These are phyloP conservation scores for Trididemnum clinides DNA, from an alignment of 23 tunicate genomes.

Conservation along the genomic window DNA sequence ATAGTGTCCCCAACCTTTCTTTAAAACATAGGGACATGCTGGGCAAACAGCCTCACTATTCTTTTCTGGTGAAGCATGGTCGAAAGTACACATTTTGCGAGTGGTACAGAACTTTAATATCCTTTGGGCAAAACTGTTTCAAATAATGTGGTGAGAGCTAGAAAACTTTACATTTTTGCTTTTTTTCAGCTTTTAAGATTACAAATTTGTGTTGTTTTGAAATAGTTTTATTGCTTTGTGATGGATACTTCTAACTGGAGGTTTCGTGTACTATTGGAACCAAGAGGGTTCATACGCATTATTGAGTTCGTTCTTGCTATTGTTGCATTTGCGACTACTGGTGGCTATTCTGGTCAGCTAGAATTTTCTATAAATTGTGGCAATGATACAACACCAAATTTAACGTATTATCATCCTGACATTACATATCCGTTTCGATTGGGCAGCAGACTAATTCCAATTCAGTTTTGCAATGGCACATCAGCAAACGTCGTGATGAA, in stretches of 20 bases:
- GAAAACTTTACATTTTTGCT: no score
- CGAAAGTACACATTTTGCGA: no score
- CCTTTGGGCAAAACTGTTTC: no score
- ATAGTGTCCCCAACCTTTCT: no score
- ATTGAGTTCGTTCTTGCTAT: conserved; percentile 90
- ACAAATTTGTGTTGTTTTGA: no score
- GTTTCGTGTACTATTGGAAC: conserved; percentile 88
- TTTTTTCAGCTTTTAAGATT: no score
- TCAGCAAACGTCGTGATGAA: not conserved
- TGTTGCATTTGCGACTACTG: conserved; percentile 97
- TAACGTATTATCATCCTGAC: not conserved
- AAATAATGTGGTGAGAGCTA: no score
- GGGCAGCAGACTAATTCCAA: not conserved
- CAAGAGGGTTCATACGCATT: conserved; percentile 93
- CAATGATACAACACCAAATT: not conserved
- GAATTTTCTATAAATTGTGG: conserved; percentile 22
- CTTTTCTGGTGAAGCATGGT: no score
- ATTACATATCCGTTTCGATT: conserved; percentile 61
- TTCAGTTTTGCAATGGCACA: conserved; percentile 29
- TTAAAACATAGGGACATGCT: no score
- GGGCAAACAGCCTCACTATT: no score
- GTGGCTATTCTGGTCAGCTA: conserved; percentile 52
- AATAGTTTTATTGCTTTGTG: not conserved
- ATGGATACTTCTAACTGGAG: conserved; percentile 80
- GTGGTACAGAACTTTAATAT: no score